phyloP scores from a whole-genome alignment of 53 echinoderm and acorn worm species.

The Echinarachnius parma region DNA sequence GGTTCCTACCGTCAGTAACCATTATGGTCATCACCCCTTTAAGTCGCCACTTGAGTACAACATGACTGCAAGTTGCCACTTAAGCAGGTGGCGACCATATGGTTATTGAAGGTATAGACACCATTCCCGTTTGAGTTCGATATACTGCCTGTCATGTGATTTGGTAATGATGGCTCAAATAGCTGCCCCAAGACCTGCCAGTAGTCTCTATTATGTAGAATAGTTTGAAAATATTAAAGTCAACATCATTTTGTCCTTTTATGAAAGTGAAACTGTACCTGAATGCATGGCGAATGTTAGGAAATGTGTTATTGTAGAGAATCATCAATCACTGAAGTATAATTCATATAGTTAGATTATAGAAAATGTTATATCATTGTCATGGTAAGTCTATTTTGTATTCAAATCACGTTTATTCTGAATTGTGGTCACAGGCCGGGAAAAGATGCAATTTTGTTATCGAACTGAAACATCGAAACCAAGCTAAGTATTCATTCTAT shows the following conservation, averaged over 20 bases:
- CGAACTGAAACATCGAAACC: slow-evolving; percentile 31
- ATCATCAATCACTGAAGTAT: slow-evolving; percentile 8
- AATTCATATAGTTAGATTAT: not conserved
- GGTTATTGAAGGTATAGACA: not conserved
- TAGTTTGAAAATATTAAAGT: too few relatives aligned
- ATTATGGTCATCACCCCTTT: too few relatives aligned
- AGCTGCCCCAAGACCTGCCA: slow-evolving; percentile 16
- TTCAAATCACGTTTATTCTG: too few relatives aligned
- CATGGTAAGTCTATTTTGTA: too few relatives aligned
- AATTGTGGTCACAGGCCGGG: too few relatives aligned
- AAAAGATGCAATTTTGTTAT: slow-evolving; percentile 37
- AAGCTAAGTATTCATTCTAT: slow-evolving; percentile 32
- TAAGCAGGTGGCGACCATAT: not conserved
- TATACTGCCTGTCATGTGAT: slow-evolving; percentile 8
- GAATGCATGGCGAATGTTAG: slow-evolving; percentile 22
- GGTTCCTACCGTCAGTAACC: too few relatives aligned
- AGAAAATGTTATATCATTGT: slow-evolving; percentile 5
- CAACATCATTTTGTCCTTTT: too few relatives aligned
- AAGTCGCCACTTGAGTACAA: too few relatives aligned
- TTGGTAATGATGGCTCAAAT: slow-evolving; percentile 40
- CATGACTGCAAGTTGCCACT: too few relatives aligned
- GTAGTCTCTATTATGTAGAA: slow-evolving; percentile 3
- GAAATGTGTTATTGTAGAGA: not conserved
- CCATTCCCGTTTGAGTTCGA: not conserved
- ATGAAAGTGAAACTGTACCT: not conserved